A percentile compares a stretch with the other conserved stretches of the same genome.
phyloP scores from a whole-genome alignment of 2,797 vertebrate species.

The Okamejei kenojei region DNA sequence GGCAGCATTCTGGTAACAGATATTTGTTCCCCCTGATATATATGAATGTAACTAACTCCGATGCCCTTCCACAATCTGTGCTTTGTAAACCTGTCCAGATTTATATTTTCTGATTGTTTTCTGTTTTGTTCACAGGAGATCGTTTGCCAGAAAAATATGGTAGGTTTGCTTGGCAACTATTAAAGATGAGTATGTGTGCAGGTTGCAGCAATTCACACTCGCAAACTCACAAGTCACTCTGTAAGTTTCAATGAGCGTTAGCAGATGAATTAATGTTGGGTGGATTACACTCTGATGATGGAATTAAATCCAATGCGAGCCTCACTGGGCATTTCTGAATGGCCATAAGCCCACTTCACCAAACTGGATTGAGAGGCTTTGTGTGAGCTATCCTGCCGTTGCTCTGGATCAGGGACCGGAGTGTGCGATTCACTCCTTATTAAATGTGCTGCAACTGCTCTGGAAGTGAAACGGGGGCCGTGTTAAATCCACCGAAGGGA shows the following conservation, averaged over 20 bases:
- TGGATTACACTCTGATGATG: neutral
- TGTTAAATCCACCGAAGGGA: too few relatives aligned
- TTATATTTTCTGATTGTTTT: neutral
- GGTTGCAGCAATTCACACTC: neutral
- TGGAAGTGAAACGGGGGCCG: too few relatives aligned
- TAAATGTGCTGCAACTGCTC: too few relatives aligned
- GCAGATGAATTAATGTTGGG: neutral
- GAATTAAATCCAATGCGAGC: neutral
- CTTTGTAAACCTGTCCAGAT: neutral
- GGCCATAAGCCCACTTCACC: neutral
- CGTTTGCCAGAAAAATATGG: constrained; percentile 26
- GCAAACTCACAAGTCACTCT: too few relatives aligned
- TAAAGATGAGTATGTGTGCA: neutral
- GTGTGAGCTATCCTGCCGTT: neutral
- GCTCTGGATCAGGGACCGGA: neutral
- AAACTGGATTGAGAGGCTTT: neutral
- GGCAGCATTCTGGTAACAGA: neutral
- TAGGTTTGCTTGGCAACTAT: neutral
- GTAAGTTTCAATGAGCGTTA: neutral
- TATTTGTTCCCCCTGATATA: neutral
- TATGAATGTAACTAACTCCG: neutral
- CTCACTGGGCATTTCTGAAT: neutral
- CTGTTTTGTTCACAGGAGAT: neutral
- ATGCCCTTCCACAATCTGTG: neutral
- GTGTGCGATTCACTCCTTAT: too few relatives aligned